Evolutionary conservation across 2,797 vertebrate species (phyloP).

Genomic region (Melanotaenia maccullochi): DNA sequence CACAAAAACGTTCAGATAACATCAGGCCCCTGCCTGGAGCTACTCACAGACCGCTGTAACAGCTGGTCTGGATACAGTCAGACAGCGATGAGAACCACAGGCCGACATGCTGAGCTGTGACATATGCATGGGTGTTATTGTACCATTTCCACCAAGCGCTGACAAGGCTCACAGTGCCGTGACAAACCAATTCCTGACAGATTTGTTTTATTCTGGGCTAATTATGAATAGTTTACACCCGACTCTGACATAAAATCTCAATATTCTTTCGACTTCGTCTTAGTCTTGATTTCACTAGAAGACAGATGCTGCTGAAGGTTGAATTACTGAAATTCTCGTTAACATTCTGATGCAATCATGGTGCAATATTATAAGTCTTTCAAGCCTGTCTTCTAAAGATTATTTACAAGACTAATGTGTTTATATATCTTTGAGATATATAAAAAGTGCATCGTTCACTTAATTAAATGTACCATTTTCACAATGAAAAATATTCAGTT

Average conservation of each 20-base stretch:
- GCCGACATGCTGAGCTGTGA: constrained; percentile 59
- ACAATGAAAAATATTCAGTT: neutral
- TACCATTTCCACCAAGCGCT: constrained; percentile 62
- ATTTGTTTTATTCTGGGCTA: constrained; percentile 54
- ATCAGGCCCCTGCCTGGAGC: constrained; percentile 57
- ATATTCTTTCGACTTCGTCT: constrained; percentile 23
- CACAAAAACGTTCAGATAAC: constrained; percentile 64
- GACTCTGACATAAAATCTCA: constrained; percentile 24
- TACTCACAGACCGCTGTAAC: constrained; percentile 51
- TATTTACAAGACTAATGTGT: constrained; percentile 5
- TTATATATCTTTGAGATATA: constrained; percentile 5
- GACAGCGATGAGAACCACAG: constrained; percentile 41
- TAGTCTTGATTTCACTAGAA: neutral
- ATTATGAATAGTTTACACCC: constrained; percentile 45
- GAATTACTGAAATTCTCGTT: neutral
- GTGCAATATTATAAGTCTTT: neutral
- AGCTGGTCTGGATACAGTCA: constrained; percentile 57
- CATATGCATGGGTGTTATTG: constrained; percentile 61
- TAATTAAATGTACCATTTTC: neutral
- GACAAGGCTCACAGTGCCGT: constrained; percentile 41
- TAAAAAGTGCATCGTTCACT: neutral
- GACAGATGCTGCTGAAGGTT: constrained; percentile 12
- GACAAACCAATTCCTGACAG: constrained; percentile 51
- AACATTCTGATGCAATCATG: constrained; percentile 3
- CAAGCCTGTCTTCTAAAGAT: neutral